These are phyloP conservation scores for Tinamus guttatus DNA, from an alignment of 2,113 vertebrate genomes.

Conservation along the genomic window DNA sequence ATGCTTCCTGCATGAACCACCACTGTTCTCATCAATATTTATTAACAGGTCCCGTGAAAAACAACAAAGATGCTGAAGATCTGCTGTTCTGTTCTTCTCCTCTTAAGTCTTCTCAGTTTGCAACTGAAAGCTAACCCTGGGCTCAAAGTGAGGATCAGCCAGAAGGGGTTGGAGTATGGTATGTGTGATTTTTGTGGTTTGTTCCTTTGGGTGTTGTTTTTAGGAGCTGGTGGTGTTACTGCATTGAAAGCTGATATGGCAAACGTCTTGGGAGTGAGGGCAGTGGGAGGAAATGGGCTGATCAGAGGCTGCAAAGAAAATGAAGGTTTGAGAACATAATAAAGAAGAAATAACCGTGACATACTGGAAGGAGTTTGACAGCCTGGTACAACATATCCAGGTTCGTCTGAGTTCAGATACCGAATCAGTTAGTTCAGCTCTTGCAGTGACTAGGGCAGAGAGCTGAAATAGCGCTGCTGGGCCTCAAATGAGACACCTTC, in stretches of 20 bases:
- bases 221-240: background rate
- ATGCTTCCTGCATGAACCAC: background rate
- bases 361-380: background rate
- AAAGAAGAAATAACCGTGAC: background rate
- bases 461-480: background rate
- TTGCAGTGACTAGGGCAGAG: background rate
- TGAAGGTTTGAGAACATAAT: background rate
- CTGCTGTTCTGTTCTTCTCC: conserved; percentile 23
- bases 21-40: background rate
- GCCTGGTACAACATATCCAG: background rate
- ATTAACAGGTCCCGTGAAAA: conserved; percentile 15
- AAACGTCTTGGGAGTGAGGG: background rate
- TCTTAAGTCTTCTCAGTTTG: conserved; percentile 4
- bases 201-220: background rate
- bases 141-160: conserved; percentile 64
- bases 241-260: background rate
- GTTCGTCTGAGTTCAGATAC: background rate
- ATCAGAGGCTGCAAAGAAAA: background rate
- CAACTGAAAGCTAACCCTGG: background rate
- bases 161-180: conserved; percentile 64
- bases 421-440: background rate
- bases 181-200: background rate
- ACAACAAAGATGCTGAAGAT: conserved; percentile 17
- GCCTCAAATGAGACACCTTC: background rate
- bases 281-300: background rate